Percentiles rank a stretch among this genome's conserved stretches.
Evolutionary conservation across 1,140 invertebrate genomes (phyloP).

Genomic region (Stegodyphus mimosarum): DNA sequence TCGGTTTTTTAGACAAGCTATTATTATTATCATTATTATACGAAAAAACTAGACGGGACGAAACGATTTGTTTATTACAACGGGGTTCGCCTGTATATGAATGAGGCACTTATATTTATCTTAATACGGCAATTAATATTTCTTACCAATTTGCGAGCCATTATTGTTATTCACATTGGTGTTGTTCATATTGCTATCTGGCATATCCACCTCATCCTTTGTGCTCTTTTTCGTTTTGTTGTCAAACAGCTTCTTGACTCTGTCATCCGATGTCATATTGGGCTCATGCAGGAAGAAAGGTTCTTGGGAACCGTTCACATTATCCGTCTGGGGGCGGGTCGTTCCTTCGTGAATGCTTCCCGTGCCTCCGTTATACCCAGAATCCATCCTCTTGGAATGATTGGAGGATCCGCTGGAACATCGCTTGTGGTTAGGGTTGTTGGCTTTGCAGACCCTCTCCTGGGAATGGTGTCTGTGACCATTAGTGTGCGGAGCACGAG

Average conservation of each 20-base stretch:
- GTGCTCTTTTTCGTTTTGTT: conserved; percentile 45
- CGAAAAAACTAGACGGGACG: too few species aligned
- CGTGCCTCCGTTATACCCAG: conserved; percentile 69
- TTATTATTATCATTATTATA: too few species aligned
- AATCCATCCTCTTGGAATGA: conserved; percentile 35
- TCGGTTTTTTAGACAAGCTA: too few species aligned
- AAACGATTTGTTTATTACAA: too few species aligned
- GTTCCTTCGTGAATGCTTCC: conserved; percentile 65
- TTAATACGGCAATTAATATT: not conserved
- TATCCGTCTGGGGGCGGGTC: conserved; percentile 65
- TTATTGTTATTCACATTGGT: conserved; percentile 21
- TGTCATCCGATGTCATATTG: conserved; percentile 79
- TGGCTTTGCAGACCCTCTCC: conserved; percentile 31
- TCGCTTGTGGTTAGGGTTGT: conserved; percentile 30
- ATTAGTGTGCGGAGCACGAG: conserved; percentile 12
- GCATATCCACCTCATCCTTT: not conserved
- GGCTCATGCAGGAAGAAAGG: conserved; percentile 86
- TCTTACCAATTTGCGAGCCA: conserved; percentile 41
- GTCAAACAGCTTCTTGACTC: conserved; percentile 81
- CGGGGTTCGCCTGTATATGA: too few species aligned
- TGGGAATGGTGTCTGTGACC: conserved; percentile 28
- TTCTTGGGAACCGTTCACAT: conserved; percentile 65
- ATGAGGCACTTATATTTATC: too few species aligned
- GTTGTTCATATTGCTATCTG: conserved; percentile 11
- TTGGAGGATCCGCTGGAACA: conserved; percentile 2